These are phyloP conservation scores for Amphipoea oculea DNA, from an alignment of 2,888 invertebrate genomes.

Conservation along the genomic window DNA sequence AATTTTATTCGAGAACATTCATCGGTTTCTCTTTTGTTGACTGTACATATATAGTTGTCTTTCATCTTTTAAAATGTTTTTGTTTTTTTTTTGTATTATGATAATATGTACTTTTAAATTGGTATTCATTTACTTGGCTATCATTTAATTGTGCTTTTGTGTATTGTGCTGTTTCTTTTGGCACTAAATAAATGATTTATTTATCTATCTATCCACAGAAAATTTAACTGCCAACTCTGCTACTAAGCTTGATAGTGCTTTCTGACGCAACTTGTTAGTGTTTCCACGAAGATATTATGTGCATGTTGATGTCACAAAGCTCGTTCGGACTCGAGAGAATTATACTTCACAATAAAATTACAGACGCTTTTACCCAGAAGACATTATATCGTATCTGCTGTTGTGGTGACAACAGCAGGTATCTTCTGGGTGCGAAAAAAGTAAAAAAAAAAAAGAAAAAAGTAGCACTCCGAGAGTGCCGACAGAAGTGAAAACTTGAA, in stretches of 20 bases:
- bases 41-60: no score
- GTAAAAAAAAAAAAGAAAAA: no score
- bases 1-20: no score
- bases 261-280: not conserved
- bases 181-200: not conserved
- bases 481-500: no score
- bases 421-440: not conserved
- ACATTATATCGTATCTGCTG: not conserved
- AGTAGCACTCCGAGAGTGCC: no score
- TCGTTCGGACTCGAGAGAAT: not conserved
- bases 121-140: not conserved
- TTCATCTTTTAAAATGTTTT: not conserved
- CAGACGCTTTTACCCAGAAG: not conserved
- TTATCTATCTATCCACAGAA: not conserved
- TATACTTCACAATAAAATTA: not conserved
- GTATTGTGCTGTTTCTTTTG: not conserved
- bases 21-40: no score
- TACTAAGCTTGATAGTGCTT: not conserved
- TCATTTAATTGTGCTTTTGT: not conserved
- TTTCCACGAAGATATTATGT: not conserved
- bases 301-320: not conserved
- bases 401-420: not conserved
- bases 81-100: not conserved
- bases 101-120: no score
- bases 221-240: not conserved